phyloP scores from a whole-genome alignment of 2,113 vertebrate genomes.

The Prionailurus viverrinus region DNA sequence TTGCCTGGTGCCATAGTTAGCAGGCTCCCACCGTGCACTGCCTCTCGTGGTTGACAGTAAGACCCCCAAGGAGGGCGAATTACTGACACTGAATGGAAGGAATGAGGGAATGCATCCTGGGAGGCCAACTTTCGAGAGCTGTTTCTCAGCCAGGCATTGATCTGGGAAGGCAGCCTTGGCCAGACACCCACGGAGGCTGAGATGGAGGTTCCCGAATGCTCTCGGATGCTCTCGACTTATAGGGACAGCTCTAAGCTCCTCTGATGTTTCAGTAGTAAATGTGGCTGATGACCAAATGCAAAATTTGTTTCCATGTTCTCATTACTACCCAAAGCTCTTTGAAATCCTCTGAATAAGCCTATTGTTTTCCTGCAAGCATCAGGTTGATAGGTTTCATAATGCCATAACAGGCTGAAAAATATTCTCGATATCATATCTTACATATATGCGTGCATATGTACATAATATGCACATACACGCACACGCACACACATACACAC shows the following conservation, averaged over 20 bases:
- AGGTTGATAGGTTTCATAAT: constrained; percentile 69
- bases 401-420: constrained; percentile 80
- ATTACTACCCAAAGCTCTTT: constrained; percentile 77
- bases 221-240: neutral
- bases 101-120: constrained; percentile 53
- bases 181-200: neutral
- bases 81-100: constrained; percentile 44
- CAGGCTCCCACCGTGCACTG: neutral
- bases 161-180: constrained; percentile 64
- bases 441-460: neutral
- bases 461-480: rapidly evolving
- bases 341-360: constrained; percentile 83
- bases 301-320: constrained; percentile 64
- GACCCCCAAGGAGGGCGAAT: constrained; percentile 20
- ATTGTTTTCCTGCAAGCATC: constrained; percentile 81
- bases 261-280: constrained; percentile 71
- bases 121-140: constrained; percentile 75
- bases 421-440: constrained; percentile 71
- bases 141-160: constrained; percentile 79
- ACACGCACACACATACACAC: neutral
- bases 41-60: constrained; percentile 17
- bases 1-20: neutral
- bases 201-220: constrained; percentile 25
- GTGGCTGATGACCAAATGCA: constrained; percentile 77
- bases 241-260: constrained; percentile 71